Evolutionary conservation across 1,140 invertebrate genomes (phyloP), one percentile per base, ranked within the genome.

Genomic region (Thaumetopoea pityocampa): DNA sequence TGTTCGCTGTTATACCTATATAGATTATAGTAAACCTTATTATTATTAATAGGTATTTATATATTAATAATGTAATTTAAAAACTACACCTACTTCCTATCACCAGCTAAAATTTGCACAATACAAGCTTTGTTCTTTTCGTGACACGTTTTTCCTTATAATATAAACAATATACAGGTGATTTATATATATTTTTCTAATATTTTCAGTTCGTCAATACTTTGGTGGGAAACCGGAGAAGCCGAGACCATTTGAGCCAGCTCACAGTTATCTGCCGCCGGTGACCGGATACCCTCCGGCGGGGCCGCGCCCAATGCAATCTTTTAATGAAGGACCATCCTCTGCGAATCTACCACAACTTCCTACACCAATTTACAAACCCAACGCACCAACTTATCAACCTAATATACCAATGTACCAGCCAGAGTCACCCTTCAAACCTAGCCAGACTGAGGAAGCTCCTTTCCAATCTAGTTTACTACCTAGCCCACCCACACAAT

Each of bases 221-320:
- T 73, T 71, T 3, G 87, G 88, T 50, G 83, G 87, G 9, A 89
- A 90, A 38, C 89, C 89, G 1, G 89, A 91, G 40, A 89, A 85
- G 52, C 91, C 91, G 4, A 85, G 90, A 37, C 90, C 90, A 0
- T 92, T 92, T 65, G 88, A 90, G 57, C 85, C 88, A 15, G 71
- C 86, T 3, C 64, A 24, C 9, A 17, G 64, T 7, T 85, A 83
- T 24, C 43, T 82, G 0, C 78, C 78, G 22, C 80, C 84, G 2
- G 47, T 37, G 4, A 68, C 68, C 11, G 81, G 85, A 1, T 87
- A 87, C 37, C 86, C 85, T 12, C 58, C 73, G 10, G 28, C 84
- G 4, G 85, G 83, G 7, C 57, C 61, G 19, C 64, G 74, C n/a
- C 85, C 85, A 4, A 78, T 71, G 9, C 77, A 83, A 10, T 54